Evolutionary conservation across 2,113 vertebrate genomes (phyloP), one percentile per base, ranked within the genome.

Genomic region (Cichladusa arquata): DNA sequence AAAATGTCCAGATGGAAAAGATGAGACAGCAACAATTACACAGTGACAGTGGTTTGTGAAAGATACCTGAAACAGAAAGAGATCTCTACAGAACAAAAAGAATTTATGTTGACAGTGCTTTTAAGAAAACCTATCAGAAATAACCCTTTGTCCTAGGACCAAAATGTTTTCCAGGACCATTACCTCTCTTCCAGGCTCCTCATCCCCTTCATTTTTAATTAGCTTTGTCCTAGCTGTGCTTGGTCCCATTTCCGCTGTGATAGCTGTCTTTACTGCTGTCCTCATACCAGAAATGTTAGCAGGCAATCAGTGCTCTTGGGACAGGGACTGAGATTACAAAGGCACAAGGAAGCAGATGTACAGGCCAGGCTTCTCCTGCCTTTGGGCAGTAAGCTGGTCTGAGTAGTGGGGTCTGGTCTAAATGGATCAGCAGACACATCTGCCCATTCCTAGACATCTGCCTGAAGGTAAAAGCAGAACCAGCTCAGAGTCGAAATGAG

Each of bases 201-300:
- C 65, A 84, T 45, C 17, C 77, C 20, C 53, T 95, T 79, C 72
- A 95, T 95, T 95, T 95, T 96, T 94, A 91, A 95, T 94, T 86
- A 92, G 76, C 15, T 93, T 74, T 94, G 78, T 29, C 64, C 82
- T 84, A 78, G 53, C 56, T 74, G 28, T 5, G 8, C 51, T 66
- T 48, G 25, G 6, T 90, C 93, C 79, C 82, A 92, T 90, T 88
- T 83, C 77, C 19, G 4, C 69, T 58, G 4, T 60, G 91, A 93
- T 48, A 60, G 76, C 76, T 56, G 12, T 47, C 77, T 74, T 77
- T 29, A 81, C 19, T 61, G 57, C 77, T 76, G 38, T 79, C 44
- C 53, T 81, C 47, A 16, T 40, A 93, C 11, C 47, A 67, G 77
- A 90, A 88, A 58, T 0, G 0, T 47, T 60, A 74, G 69, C 56